Evolutionary conservation across 2,113 vertebrate genomes (phyloP).

Genomic region (Sander vitreus): DNA sequence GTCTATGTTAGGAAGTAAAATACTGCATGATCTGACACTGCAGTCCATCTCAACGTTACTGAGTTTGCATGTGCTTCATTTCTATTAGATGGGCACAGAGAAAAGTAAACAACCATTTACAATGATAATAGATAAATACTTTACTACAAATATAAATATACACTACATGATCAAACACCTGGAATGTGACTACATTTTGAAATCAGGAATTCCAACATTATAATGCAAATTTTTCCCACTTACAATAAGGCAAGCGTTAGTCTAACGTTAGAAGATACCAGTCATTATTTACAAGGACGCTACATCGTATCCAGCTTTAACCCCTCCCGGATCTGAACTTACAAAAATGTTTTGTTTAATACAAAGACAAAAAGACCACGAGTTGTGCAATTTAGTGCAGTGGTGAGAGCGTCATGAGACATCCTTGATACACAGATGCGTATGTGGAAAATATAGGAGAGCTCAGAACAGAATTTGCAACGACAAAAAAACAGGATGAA

Average conservation of each 20-base stretch:
- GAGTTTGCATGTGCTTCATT: conserved; percentile 26
- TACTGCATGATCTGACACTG: neutral
- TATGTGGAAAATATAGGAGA: too few relatives aligned
- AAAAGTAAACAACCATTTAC: conserved; percentile 53
- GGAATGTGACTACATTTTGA: conserved; percentile 73
- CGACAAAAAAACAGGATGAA: neutral
- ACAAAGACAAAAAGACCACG: conserved; percentile 40
- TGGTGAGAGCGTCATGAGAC: conserved; percentile 16
- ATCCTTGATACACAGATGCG: conserved; percentile 6
- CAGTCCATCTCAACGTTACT: neutral
- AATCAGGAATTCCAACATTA: conserved; percentile 42
- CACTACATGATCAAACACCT: conserved; percentile 67
- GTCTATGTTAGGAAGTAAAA: neutral
- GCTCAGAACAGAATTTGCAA: neutral
- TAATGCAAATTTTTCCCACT: conserved; percentile 42
- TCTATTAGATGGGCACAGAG: conserved; percentile 14
- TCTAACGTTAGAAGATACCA: conserved; percentile 46
- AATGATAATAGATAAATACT: conserved; percentile 61
- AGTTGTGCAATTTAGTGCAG: conserved; percentile 72
- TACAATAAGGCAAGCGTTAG: conserved; percentile 74
- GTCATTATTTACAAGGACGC: conserved; percentile 64
- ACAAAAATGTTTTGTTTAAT: conserved; percentile 14
- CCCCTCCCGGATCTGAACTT: conserved; percentile 16
- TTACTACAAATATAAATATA: conserved; percentile 77
- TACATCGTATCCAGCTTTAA: conserved; percentile 39